Evolutionary conservation across 2,113 vertebrate genomes (phyloP).

Genomic region (Chionomys nivalis): DNA sequence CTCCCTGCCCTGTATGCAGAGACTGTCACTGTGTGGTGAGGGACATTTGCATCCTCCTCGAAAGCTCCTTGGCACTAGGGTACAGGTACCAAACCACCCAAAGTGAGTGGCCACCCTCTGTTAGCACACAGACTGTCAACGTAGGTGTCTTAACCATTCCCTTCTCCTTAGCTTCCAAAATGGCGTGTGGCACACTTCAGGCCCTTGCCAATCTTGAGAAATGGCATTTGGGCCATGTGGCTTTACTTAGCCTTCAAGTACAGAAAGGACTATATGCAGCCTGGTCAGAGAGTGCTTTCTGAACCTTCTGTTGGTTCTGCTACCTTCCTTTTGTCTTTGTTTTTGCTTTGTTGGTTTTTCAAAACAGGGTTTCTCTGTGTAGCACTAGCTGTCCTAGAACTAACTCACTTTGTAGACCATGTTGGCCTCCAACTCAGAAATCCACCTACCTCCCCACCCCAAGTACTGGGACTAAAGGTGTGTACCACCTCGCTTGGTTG

Average conservation of each 20-base stretch:
- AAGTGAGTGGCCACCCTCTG: not conserved
- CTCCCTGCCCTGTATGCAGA: not conserved
- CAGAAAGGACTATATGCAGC: not conserved
- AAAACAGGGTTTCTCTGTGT: not conserved
- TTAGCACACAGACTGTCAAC: not conserved
- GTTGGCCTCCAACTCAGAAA: not conserved
- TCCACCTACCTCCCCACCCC: not conserved
- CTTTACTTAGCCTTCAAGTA: constrained; percentile 19
- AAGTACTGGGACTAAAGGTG: not conserved
- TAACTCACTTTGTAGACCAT: not conserved
- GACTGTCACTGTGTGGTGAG: not conserved
- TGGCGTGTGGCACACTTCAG: not conserved
- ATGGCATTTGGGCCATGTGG: not conserved
- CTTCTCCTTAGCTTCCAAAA: not conserved
- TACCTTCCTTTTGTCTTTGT: not conserved
- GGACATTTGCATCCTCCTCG: not conserved
- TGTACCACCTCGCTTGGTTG: not conserved
- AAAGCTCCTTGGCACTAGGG: not conserved
- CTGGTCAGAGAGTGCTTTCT: not conserved
- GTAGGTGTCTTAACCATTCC: not conserved
- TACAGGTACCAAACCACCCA: not conserved
- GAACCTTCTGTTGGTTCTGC: not conserved
- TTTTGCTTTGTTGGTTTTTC: not conserved
- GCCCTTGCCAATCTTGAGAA: not conserved
- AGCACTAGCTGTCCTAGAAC: not conserved